Percentiles rank a stretch among this genome's conserved stretches.
phyloP scores from a whole-genome alignment of 1,140 invertebrate genomes.

The Pseudomyrmex sp. region DNA sequence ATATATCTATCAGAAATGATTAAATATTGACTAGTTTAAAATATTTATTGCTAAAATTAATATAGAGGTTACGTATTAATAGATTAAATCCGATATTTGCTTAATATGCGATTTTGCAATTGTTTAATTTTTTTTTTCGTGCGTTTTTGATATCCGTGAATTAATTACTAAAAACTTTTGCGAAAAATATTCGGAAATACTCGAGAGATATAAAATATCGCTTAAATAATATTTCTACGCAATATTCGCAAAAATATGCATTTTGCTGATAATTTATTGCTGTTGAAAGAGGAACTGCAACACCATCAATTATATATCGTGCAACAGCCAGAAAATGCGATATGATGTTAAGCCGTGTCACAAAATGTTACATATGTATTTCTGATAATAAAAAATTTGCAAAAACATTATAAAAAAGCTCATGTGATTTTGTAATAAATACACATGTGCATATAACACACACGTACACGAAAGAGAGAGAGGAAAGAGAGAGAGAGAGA shows the following conservation, averaged over 20 bases:
- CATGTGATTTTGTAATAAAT: neutral
- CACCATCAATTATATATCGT: constrained; percentile 22
- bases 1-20: constrained; percentile 22
- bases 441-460: too few relatives aligned
- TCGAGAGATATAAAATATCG: constrained; percentile 2
- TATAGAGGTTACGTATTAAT: neutral
- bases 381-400: neutral
- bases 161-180: constrained; percentile 26
- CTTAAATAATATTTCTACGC: constrained; percentile 35
- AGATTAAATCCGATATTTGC: constrained; percentile 25
- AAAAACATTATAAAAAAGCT: neutral
- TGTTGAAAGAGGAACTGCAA: constrained; percentile 2
- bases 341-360: constrained; percentile 22
- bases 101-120: constrained; percentile 25
- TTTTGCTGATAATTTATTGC: constrained; percentile 11
- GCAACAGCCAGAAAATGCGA: constrained; percentile 34
- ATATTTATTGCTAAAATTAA: too few relatives aligned
- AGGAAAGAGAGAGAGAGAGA: too few relatives aligned
- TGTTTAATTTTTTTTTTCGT: neutral
- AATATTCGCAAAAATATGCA: constrained; percentile 38
- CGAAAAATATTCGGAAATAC: neutral
- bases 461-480: neutral
- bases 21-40: too few relatives aligned
- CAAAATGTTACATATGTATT: constrained; percentile 27
- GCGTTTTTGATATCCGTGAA: constrained; percentile 8